Evolutionary conservation across 2,888 invertebrate genomes (phyloP).

Genomic region (Hesperia comma): DNA sequence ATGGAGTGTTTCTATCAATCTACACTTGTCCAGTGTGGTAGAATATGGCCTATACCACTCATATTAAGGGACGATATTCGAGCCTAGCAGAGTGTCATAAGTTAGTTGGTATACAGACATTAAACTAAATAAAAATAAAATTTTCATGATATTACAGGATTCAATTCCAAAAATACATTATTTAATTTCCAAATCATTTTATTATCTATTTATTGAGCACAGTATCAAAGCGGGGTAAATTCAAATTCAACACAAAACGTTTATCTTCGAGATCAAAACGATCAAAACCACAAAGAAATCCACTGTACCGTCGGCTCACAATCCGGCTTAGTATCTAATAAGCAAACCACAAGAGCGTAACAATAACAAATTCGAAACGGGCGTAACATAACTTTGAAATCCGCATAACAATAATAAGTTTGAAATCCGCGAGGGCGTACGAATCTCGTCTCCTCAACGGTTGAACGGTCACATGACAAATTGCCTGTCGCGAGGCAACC

Average conservation of each 20-base stretch:
- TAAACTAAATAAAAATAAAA: too few species aligned
- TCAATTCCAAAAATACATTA: too few species aligned
- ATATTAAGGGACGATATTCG: too few species aligned
- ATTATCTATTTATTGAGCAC: neutral
- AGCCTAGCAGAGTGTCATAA: too few species aligned
- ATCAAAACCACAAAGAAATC: slow-evolving; percentile 18
- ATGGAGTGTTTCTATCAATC: too few species aligned
- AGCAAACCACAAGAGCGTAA: slow-evolving; percentile 57
- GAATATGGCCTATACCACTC: too few species aligned
- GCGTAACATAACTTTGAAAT: slow-evolving; percentile 36
- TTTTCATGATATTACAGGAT: too few species aligned
- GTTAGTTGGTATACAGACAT: too few species aligned
- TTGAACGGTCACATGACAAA: slow-evolving; percentile 76
- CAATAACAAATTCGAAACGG: slow-evolving; percentile 71
- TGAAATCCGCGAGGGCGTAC: slow-evolving; percentile 58
- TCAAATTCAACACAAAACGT: neutral
- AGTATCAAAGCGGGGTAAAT: neutral
- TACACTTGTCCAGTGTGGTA: too few species aligned
- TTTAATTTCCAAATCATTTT: neutral
- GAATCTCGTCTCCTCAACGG: slow-evolving; percentile 62
- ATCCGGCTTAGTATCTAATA: slow-evolving; percentile 35
- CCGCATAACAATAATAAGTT: slow-evolving; percentile 36
- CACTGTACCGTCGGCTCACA: slow-evolving; percentile 14
- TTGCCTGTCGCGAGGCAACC: slow-evolving; percentile 69
- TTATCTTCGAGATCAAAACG: neutral